Evolutionary conservation across 1,140 invertebrate genomes (phyloP), one percentile per base, ranked within the genome.

Genomic region (Solenopsis invicta): DNA sequence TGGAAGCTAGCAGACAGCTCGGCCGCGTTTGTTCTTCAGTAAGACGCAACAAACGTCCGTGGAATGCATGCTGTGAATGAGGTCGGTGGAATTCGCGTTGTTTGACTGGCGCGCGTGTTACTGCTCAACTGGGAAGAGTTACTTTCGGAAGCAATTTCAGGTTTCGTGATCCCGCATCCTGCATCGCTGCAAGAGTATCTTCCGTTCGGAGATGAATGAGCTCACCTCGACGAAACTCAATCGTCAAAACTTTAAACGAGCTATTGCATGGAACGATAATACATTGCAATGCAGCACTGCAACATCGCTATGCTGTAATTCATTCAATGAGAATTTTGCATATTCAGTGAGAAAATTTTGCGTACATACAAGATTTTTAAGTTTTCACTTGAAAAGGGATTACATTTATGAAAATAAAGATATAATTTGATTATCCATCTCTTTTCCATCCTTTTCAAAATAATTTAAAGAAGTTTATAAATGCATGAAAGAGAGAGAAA

Each of bases 61-160:
- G 54, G 69, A 84, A 84, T 84, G 69, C 41, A 45, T 18, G 48
- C n/a, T 18, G 48, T n/a, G 77, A 48, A 80, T n/a, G 37, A 74
- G n/a, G 24, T 72, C 80, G 52, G 41, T 48, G 69, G 69, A 75
- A 85, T 67, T 69, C 48, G 54, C 12, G 77, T 80, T 82, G 76
- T 67, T 67, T 86, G 77, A 84, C 69, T 61, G 67, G 37, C 67
- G 24, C 41, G n/a, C 45, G n/a, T 54, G n/a, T 54, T 80, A 80
- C 62, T 4, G 62, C n/a, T 80, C 48, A 24, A 41, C 67, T 59
- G 34, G 37, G 80, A 74, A 56, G 69, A 74, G 54, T 84, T 84
- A 84, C 69, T 84, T 84, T 84, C 45, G 54, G 69, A 61, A 62
- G 52, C 66, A 84, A 84, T 84, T 84, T 84, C 69, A 37, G 24